Conservation (phyloP, 30 jellyfish, hydroid and myxozoan genomes). For the Nemopilema nomurai region DNA sequence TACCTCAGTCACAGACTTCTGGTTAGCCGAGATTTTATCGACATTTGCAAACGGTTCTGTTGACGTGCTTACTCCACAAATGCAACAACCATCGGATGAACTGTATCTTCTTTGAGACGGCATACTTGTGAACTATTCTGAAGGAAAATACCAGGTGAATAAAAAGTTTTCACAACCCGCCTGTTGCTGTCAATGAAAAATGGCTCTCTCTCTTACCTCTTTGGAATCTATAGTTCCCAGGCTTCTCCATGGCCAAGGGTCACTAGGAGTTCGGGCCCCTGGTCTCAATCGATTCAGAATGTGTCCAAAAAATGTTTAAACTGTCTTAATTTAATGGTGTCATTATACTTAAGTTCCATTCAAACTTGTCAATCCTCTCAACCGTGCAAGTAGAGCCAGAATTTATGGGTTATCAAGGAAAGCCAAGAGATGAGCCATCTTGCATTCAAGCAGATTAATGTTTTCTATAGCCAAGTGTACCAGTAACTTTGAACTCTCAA, state of each 20-base stretch:
- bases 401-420: no score
- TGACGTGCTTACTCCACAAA: constrained; percentile 39
- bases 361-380: no score
- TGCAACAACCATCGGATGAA: constrained; percentile 58
- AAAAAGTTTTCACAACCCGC: neutral
- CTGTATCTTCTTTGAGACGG: constrained; percentile 49
- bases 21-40: constrained; percentile 10
- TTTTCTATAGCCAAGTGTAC: no score
- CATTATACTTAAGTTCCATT: no score
- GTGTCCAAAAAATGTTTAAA: no score
- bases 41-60: constrained; percentile 3
- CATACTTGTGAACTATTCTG: constrained; percentile 2
- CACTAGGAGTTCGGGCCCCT: neutral
- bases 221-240: constrained; percentile 3
- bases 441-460: no score
- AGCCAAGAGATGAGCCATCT: no score
- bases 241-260: neutral
- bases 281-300: no score
- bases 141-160: neutral
- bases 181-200: neutral
- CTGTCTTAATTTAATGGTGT: no score
- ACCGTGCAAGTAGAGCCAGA: no score
- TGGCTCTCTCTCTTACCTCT: neutral
- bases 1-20: neutral
- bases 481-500: no score